Evolutionary conservation across 2,888 invertebrate genomes (phyloP), one percentile per base, ranked within the genome.

Genomic region (Drosophila antonietae): DNA sequence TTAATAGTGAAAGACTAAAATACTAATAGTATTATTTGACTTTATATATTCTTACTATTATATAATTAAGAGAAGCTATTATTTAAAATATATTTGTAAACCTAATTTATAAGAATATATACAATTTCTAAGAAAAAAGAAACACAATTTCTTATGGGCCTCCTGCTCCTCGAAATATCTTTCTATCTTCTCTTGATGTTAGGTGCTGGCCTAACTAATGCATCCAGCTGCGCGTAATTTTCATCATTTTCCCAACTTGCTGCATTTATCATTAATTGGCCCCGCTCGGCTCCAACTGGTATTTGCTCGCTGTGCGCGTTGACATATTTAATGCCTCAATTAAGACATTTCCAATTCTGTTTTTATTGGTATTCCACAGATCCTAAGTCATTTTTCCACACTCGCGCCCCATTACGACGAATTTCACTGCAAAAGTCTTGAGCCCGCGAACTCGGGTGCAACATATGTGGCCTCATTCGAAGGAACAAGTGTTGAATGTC

Each of bases 271-370:
- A 68, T 75, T 75, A 78, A 78, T 78, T 78, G 59, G 39, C 31
- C 46, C 69, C 52, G 47, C 20, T 18, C 10, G 23, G 37, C 46
- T 67, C 47, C 43, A 64, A 55, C 59, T 68, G 44, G 43, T 65
- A 35, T 35, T 44, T 28, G 41, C 28, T 37, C 47, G 47, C 47
- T 51, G 53, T 60, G 52, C 51, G 39, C 43, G 71, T 56, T 75
- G 74, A 72, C 79, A 76, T 68, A 78, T 84, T 81, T 84, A 73
- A 78, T 80, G 84, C 66, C 80, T 77, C 86, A 87, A 88, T 87
- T 87, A 85, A 80, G 78, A 73, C 75, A 64, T 79, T 83, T 77
- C 67, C 71, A 68, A 75, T 78, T 23, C 46, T 8, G 8, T 46
- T 73, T 69, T 78, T 80, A 78, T 81, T 71, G 78, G 65, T 73